Base-by-base conservation (phyloP, 2,888 invertebrate species). In the Ochropleura leucogaster region DNA sequence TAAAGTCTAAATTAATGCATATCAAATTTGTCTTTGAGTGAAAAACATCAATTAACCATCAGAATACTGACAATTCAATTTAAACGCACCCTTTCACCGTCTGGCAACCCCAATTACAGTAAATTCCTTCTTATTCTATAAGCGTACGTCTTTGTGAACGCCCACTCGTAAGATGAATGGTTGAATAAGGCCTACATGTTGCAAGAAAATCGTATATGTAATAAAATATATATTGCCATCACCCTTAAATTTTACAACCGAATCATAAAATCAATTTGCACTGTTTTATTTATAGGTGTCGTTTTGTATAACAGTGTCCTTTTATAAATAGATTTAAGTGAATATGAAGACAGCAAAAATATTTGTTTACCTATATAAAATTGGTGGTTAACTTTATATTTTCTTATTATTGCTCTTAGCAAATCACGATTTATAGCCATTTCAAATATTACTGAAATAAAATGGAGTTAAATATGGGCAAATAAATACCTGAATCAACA, bases 81-180 rank as follows among this genome's bases (percentile, higher is more conserved):
- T 42, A n/a, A 42, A 47, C 40, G 46, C n/a, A 44, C 30, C 51
- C 44, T 60, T 72, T 72, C 40, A 53, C 14, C 66, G 20, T 46
- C 64, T 84, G 81, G 83, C 69, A 78, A 82, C 88, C 83, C 83
- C 77, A 83, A 80, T 83, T 81, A 85, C 84, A 83, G 74, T 78
- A 77, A 83, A 80, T 79, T 85, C 79, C 71, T 88, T 86, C 68
- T 73, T 87, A 90, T 90, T 90, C 89, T 73, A 85, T 84, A 84
- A 83, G 78, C 90, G 90, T 90, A 83, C 87, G 77, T 83, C 80
- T 82, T 79, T 84, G 83, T 83, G 83, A 87, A 87, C 85, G 85
- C 81, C 80, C 83, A 84, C 79, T 78, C 86, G 85, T 84, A 83
- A 77, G 73, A 72, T 69, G 82, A 74, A 72, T 75, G 80, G 74